These are phyloP conservation scores for Caenorhabditis sp. DNA, from an alignment of 2,888 invertebrate species.

Conservation along the genomic window DNA sequence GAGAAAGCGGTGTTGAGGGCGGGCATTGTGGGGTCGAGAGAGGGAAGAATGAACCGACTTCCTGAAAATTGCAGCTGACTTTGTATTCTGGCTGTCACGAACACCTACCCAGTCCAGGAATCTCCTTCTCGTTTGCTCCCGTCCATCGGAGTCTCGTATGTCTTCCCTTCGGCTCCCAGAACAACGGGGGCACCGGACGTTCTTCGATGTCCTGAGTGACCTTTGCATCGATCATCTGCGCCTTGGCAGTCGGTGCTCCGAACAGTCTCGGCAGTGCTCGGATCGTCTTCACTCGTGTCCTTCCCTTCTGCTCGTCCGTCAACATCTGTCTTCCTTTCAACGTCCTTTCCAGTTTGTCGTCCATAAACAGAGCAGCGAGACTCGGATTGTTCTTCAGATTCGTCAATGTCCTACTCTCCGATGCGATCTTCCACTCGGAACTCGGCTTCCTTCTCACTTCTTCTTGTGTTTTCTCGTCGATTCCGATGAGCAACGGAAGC, in stretches of 20 bases:
- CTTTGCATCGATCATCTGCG: constrained; percentile 70
- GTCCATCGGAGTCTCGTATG: constrained; percentile 79
- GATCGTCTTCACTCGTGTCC: constrained; percentile 50
- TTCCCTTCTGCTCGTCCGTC: constrained; percentile 72
- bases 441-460: constrained; percentile 54
- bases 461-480: constrained; percentile 57
- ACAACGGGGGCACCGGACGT: constrained; percentile 74
- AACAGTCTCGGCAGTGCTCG: constrained; percentile 70
- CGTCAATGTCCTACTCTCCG: constrained; percentile 55
- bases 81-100: too few species aligned
- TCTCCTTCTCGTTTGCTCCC: constrained; percentile 78
- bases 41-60: constrained; percentile 75
- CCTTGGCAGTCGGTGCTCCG: constrained; percentile 61
- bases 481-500: constrained; percentile 78
- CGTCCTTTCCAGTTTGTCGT: constrained; percentile 68
- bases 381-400: constrained; percentile 76
- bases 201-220: constrained; percentile 74
- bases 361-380: constrained; percentile 76
- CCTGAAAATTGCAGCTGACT: constrained; percentile 34
- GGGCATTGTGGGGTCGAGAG: constrained; percentile 77
- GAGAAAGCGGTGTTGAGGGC: constrained; percentile 77
- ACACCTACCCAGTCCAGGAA: constrained; percentile 73
- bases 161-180: constrained; percentile 75
- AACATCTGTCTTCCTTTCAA: constrained; percentile 69
- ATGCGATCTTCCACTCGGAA: constrained; percentile 43